Base-by-base conservation (phyloP, 1,140 invertebrate species). In the Bombus consobrinus region DNA sequence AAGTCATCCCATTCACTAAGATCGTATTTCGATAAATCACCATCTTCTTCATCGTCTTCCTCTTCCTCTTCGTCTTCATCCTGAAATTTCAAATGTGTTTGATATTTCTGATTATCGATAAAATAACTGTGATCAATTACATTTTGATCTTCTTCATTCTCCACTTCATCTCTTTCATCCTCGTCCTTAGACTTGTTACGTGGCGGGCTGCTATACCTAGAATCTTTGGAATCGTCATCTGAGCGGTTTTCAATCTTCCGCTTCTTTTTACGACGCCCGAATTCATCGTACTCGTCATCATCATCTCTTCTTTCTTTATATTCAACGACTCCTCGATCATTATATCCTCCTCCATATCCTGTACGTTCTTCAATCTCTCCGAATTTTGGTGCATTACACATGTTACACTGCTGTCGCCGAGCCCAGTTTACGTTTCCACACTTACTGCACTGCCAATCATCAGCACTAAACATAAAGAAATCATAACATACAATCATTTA, bases 371-470 rank as follows among this genome's bases (percentile, higher is more conserved):
- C 97, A 72, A 98, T 97, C 95, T 99, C 98, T 5, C 98, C 98
- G 95, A 98, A 98, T 95, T 99, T 99, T 3, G 99, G 98, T 3
- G 99, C 98, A 96, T 99, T 99, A 95, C 99, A 99, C 96, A 99
- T 98, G 95, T 99, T 99, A 94, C 99, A 99, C 76, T 98, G 98
- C 91, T 98, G 97, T 71, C 99, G 96, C 83, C 99, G 96, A 25
- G 99, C 99, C 99, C 99, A 99, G 94, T 99, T 99, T 5, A 99
- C 99, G 95, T 99, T 99, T 3, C 98, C 99, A 96, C 99, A 99
- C 94, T 99, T 99, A 95, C 98, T 99, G 94, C 99, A 99, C 93
- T 99, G 98, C 99, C 99, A 99, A 94, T 99, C 99, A 95, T 99
- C 99, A 77, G 99, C 99, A 96, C 98, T 98, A 93, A 99, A 81